Conservation (phyloP, 1,140 invertebrate genomes). For the Drosophila hydei region DNA sequence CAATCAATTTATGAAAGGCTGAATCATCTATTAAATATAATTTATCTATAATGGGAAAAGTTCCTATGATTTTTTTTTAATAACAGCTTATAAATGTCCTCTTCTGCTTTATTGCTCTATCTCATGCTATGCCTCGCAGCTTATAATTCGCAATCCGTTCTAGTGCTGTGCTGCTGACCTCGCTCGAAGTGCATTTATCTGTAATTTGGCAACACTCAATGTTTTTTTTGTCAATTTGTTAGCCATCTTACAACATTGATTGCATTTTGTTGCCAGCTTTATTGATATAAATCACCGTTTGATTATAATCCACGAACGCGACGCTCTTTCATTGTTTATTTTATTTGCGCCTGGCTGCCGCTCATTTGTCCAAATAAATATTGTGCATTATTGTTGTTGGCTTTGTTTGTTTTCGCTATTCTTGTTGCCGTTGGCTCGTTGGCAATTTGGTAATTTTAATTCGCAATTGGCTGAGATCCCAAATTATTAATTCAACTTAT, state of each 20-base stretch:
- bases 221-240: neutral
- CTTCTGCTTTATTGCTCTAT: too few species aligned
- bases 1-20: too few species aligned
- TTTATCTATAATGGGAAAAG: too few species aligned
- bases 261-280: constrained; percentile 1
- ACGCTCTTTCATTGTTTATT: constrained; percentile 42
- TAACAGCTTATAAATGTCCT: neutral
- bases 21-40: too few species aligned
- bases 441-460: constrained; percentile 52
- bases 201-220: neutral
- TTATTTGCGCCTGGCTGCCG: constrained; percentile 13
- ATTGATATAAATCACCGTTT: constrained; percentile 48
- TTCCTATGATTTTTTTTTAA: neutral
- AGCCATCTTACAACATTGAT: constrained; percentile 2
- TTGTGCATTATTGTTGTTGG: constrained; percentile 13
- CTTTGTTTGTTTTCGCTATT: constrained; percentile 2
- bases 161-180: neutral
- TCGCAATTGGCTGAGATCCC: constrained; percentile 55
- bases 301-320: constrained; percentile 37
- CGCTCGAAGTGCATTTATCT: neutral
- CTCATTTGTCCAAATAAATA: constrained; percentile 45
- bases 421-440: constrained; percentile 15
- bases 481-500: constrained; percentile 61
- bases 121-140: too few species aligned
- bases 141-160: neutral